A percentile compares a stretch with the other conserved stretches of the same genome.
phyloP scores from a whole-genome alignment of 2,797 vertebrate species.

The Anguilla anguilla region DNA sequence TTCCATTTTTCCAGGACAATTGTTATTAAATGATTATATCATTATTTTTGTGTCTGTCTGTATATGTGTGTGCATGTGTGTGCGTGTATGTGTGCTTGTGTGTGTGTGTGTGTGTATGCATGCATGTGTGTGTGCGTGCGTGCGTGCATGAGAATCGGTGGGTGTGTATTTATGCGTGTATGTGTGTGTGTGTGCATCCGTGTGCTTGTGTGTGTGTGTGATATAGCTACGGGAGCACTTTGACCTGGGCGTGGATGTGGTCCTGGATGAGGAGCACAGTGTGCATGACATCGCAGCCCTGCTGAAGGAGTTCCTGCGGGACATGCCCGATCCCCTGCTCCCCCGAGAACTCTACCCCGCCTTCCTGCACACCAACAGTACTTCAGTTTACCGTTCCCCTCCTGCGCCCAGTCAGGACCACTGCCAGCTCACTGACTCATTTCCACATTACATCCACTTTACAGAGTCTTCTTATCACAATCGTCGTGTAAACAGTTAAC shows the following conservation, averaged over 20 bases:
- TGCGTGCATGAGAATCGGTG: not conserved
- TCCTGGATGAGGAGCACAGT: constrained; percentile 82
- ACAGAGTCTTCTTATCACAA: not conserved
- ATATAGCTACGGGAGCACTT: constrained; percentile 87
- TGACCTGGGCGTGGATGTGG: constrained; percentile 79
- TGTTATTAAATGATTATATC: not conserved
- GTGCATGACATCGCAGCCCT: constrained; percentile 89
- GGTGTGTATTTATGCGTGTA: constrained; percentile 15
- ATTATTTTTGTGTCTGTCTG: not conserved
- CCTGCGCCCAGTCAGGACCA: too few relatives aligned
- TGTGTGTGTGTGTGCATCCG: not conserved
- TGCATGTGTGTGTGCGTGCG: constrained; percentile 20
- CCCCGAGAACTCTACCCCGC: constrained; percentile 84
- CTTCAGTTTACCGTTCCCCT: constrained; percentile 24
- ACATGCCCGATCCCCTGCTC: constrained; percentile 86
- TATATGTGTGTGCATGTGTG: not conserved
- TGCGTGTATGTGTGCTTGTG: not conserved
- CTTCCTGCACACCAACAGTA: constrained; percentile 86
- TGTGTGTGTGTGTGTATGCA: constrained; percentile 22
- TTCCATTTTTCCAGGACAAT: not conserved
- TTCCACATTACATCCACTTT: not conserved
- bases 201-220: not conserved
- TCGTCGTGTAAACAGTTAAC: not conserved
- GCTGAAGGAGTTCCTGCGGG: constrained; percentile 87
- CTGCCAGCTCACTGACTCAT: too few relatives aligned